Conservation (phyloP, 2,113 vertebrate genomes). For the Oxyura jamaicensis region DNA sequence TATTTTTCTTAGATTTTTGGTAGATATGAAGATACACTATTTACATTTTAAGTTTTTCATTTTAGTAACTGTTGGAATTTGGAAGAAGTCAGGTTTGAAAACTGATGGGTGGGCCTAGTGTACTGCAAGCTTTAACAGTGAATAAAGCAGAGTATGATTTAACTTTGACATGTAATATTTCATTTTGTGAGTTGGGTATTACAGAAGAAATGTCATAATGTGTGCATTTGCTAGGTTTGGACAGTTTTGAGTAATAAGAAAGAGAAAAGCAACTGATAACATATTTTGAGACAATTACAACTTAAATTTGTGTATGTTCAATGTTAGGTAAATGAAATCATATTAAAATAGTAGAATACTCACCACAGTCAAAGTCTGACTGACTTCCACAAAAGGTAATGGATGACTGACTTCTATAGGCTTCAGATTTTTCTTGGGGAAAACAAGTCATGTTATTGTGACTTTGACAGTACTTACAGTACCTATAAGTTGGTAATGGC, state of each 20-base stretch:
- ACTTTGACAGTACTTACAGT: neutral
- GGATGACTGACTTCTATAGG: neutral
- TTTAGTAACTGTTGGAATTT: neutral
- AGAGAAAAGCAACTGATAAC: neutral
- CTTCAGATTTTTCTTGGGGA: neutral
- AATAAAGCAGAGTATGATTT: neutral
- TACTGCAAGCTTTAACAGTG: fast-evolving
- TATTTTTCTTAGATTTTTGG: neutral
- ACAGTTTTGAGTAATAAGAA: neutral
- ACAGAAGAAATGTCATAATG: neutral
- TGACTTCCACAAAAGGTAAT: neutral
- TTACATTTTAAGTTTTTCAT: neutral
- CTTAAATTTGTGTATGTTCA: neutral
- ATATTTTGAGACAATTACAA: neutral
- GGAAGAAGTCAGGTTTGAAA: neutral
- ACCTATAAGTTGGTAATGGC: neutral
- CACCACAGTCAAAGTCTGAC: neutral
- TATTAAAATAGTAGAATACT: neutral
- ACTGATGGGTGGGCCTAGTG: neutral
- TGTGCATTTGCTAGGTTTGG: neutral
- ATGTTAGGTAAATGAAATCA: neutral
- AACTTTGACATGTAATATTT: neutral
- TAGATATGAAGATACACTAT: neutral
- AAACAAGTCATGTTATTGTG: neutral
- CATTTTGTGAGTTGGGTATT: neutral